Evolutionary conservation across 2,888 invertebrate species (phyloP).

Genomic region (Adelphocoris suturalis): DNA sequence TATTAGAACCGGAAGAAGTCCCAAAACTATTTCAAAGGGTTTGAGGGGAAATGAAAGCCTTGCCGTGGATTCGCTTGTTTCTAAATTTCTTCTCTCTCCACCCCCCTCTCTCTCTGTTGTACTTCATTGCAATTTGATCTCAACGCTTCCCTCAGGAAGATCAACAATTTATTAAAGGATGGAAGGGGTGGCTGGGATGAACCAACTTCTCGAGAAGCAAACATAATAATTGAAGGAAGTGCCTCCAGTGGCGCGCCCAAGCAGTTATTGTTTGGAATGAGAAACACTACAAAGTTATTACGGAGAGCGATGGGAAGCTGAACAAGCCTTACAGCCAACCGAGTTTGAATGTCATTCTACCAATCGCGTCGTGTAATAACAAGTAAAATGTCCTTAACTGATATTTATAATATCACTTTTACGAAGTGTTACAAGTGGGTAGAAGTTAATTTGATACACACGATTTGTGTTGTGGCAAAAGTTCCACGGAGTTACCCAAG

Average conservation of each 20-base stretch:
- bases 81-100: neutral
- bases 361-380: neutral
- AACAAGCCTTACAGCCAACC: neutral
- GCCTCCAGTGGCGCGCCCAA: neutral
- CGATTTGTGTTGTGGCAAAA: too few relatives aligned
- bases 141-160: conserved; percentile 5
- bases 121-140: conserved; percentile 30
- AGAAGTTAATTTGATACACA: too few relatives aligned
- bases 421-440: too few relatives aligned
- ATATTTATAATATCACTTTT: too few relatives aligned
- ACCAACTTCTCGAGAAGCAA: conserved; percentile 16
- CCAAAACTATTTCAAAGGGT: neutral
- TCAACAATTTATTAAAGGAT: conserved; percentile 29
- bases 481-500: too few relatives aligned
- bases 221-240: conserved; percentile 38
- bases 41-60: neutral
- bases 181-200: neutral
- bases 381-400: too few relatives aligned
- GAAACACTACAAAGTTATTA: conserved; percentile 39
- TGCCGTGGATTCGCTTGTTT: conserved; percentile 9
- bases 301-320: conserved; percentile 4
- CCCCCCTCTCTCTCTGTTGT: neutral
- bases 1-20: neutral
- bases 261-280: conserved; percentile 34
- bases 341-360: neutral